A percentile compares a stretch with the other conserved stretches of the same genome.
These are phyloP conservation scores for Epinephelus cyanopodus DNA, from an alignment of 2,113 vertebrate genomes.

Conservation along the genomic window DNA sequence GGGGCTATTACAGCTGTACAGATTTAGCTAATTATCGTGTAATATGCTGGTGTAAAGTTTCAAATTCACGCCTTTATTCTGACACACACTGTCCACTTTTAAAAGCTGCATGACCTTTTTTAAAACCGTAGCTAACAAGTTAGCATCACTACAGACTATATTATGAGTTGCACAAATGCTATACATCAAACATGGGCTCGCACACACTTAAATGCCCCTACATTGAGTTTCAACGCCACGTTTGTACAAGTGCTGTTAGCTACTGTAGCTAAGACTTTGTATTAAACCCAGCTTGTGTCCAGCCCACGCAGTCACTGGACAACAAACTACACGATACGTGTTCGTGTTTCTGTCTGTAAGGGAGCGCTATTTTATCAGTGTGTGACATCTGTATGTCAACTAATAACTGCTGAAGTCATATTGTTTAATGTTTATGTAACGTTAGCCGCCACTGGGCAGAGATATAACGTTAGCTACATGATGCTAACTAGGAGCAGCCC, in stretches of 20 bases:
- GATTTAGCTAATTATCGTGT: neutral
- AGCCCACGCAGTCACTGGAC: neutral
- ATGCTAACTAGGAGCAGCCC: slow-evolving; percentile 53
- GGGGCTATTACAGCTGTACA: neutral
- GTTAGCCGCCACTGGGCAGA: neutral
- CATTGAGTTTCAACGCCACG: neutral
- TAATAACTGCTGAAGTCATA: fast-evolving
- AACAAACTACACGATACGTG: neutral
- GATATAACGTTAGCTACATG: slow-evolving; percentile 50
- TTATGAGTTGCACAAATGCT: neutral
- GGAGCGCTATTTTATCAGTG: neutral
- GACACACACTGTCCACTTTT: too few relatives aligned
- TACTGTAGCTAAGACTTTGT: too few relatives aligned
- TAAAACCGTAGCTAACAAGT: neutral
- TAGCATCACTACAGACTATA: neutral
- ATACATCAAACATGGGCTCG: neutral
- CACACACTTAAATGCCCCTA: neutral
- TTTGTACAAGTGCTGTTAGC: too few relatives aligned
- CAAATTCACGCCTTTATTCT: neutral
- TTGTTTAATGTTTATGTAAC: neutral
- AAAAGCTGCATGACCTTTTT: neutral
- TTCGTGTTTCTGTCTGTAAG: neutral
- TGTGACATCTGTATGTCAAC: neutral
- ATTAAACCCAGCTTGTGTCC: neutral
- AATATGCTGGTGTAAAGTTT: neutral